Evolutionary conservation across 2,797 vertebrate genomes (phyloP), one percentile per base, ranked within the genome.

Genomic region (Danio aesculapii): DNA sequence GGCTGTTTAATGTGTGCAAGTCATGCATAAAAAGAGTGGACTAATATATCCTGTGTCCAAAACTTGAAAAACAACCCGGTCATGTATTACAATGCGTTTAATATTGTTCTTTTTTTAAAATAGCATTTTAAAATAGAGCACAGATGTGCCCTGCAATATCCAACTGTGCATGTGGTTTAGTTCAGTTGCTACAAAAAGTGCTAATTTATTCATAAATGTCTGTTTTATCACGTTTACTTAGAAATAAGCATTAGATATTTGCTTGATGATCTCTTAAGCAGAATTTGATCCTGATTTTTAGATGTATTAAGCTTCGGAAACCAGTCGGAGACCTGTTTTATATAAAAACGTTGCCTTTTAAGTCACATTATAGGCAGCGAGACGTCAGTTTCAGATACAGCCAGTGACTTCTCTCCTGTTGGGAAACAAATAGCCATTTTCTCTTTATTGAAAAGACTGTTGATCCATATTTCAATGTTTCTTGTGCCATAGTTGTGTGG

Each of bases 341-440:
- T 6, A 57, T 16, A 49, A 8, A 49, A 8, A 49, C 12, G 8
- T 49, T 49, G 47, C 47, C 72, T 17, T 75, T 75, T 30, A 50
- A 61, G 21, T 62, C 57, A 50, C 30, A 67, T 49, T 8, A 66
- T 44, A 19, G n/a, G 53, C 55, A 59, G 57, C 17, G 1, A 49
- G 17, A 57, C n/a, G 8, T 57, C 2, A 17, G 69, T 59, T 74
- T 74, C 53, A 59, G 71, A 49, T 8, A 13, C 12, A 53, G 14
- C 11, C 10, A 13, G 49, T 44, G 16, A 39, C 43, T 59, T 68
- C 17, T 77, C 6, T 43, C 62, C 63, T 30, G 73, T 53, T 75
- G 8, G 69, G 78, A 81, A 79, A 50, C 52, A 81, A 67, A 67
- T 67, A 81, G 79, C 79, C 78, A 80, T 80, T 41, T 62, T 50